Evolutionary conservation across 2,888 invertebrate genomes (phyloP), one percentile per base, ranked within the genome.

Genomic region (Sussaba pulchella): DNA sequence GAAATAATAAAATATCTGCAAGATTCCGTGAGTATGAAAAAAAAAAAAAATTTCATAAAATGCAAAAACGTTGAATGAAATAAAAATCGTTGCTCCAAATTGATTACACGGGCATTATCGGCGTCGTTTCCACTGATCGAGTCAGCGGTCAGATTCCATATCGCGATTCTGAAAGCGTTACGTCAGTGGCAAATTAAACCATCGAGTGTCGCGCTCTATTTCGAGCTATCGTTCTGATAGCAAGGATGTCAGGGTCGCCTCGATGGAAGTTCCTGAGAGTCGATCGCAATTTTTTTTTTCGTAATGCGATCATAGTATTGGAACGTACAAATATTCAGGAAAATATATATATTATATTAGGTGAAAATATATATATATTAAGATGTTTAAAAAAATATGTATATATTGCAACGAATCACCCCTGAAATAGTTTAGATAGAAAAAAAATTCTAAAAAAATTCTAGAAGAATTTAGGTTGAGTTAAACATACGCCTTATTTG

Each of bases 1-100:
- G 98, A 97, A 45, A 97, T 99, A 45, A 94, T 98, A 80, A 96
- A 96, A 86, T 98, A 96, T 92, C 94, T 98, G 21, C 94, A 95
- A 85, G 98, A 99, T 92, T 95, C 96, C 66, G 97, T 97, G 92
- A 94, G 94, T 93, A 92, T 91, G 91, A 90, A 10, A 19, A 71
- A 24, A 19, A 24, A 45, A 52, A 50, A 71, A 67, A 79, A 61
- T 76, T n/a, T 21, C 6, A 50, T 26, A 1, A 31, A 57, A 6
- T 4, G n/a, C n/a, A 1, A 12, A 26, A 36, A 24, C 17, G 2
- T 8, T 14, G 6, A 31, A 92, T 91, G 91, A 90, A 10, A 19
- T 67, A 21, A 19, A 24, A 45, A 52, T 54, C 8, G 31, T 54
- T n/a, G 14, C 31, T n/a, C 54, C 14, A 31, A 54, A 31, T 17